Percentiles rank a stretch among this genome's conserved stretches.
These are phyloP conservation scores for Paramuricea clavata DNA, from an alignment of 92 coral and sea anemone genomes.

Conservation along the genomic window DNA sequence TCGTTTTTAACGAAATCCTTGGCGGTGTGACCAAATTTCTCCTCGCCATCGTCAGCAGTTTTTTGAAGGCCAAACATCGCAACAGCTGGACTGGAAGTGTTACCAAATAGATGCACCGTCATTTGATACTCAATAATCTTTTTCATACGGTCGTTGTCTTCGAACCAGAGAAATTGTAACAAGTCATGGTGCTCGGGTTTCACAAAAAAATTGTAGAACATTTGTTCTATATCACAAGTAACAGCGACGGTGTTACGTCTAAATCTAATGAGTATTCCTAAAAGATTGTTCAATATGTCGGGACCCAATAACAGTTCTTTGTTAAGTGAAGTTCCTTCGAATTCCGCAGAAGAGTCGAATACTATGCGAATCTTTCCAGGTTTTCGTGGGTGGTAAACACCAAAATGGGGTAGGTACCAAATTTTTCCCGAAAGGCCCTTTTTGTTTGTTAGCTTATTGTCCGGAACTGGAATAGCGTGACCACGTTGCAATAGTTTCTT, in stretches of 20 bases:
- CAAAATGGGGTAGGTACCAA: conserved; percentile 75
- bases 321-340: conserved; percentile 39
- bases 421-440: no score
- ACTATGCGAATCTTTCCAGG: conserved; percentile 48
- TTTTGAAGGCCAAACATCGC: conserved; percentile 60
- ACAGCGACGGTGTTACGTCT: background rate
- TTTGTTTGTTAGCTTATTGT: no score
- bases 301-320: conserved; percentile 49
- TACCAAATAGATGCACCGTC: no score
- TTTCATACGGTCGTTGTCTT: no score
- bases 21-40: conserved; percentile 7
- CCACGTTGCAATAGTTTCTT: conserved; percentile 9
- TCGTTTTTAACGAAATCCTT: conserved; percentile 25
- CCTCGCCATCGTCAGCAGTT: conserved; percentile 54
- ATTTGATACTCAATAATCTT: no score
- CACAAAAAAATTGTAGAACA: background rate
- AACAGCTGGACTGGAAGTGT: conserved; percentile 13
- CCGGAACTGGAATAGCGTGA: no score
- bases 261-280: conserved; percentile 45
- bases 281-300: conserved; percentile 44
- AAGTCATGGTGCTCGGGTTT: background rate
- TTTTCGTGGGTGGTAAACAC: conserved; percentile 59
- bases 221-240: background rate
- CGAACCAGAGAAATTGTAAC: conserved; percentile 14
- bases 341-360: conserved; percentile 49